Base-by-base conservation (phyloP, 2,888 invertebrate species). In the Drosophila rellima region DNA sequence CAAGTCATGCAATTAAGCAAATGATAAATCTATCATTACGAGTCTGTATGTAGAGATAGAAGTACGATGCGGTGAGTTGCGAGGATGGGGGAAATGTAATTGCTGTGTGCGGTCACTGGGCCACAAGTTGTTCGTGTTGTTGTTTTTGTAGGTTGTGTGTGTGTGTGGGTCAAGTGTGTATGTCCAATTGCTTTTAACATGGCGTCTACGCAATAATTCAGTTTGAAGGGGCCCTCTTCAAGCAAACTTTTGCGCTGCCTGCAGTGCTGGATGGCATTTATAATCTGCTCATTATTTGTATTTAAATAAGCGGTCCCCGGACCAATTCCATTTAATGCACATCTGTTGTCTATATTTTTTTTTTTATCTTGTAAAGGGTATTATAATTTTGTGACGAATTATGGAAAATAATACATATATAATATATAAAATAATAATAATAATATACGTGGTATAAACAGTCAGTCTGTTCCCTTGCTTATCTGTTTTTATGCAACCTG, bases 251-350 rank as follows among this genome's bases (percentile, higher is more conserved):
- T 74, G 66, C 39, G n/a, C 29, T 29, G 33, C 35, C 18, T 48
- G 47, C 26, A 26, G 20, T 5, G 11, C 20, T 42, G 23, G 67
- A 42, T 71, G 60, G 54, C 76, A 70, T 88, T 80, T 78, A 82
- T 82, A 82, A 84, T 74, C 62, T 71, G 82, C 72, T 77, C 87
- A 78, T 82, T 88, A 88, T 88, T 88, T 88, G 81, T 86, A 87
- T 88, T 85, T 86, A 83, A 88, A 85, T 76, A 70, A 70, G 61
- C 52, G 26, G 11, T 31, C 11, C 68, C 59, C 35, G 8, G 39
- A 57, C 57, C 71, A 33, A 59, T 60, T 45, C 23, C 50, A 17
- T 61, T 70, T 74, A 70, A 64, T 75, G 61, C 74, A 62, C 80
- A 69, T 71, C 71, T 75, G 66, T 72, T 78, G 35, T 75, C 54